These are phyloP conservation scores for Mustelus asterias DNA, from an alignment of 2,113 vertebrate genomes.

Conservation along the genomic window DNA sequence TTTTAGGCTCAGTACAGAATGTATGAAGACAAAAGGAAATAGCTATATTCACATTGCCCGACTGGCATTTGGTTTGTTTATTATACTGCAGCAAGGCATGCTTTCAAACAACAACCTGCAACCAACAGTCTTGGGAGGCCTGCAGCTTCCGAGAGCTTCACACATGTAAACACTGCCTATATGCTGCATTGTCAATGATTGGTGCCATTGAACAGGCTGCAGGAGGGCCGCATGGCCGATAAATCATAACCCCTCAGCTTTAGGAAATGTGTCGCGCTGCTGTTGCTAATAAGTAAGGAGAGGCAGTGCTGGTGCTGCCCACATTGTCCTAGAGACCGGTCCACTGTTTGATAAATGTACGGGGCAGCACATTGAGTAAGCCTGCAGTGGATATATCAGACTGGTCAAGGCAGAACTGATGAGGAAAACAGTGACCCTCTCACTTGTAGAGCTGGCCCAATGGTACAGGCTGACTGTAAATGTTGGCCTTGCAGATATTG, in stretches of 20 bases:
- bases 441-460: background rate
- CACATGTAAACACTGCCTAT: background rate
- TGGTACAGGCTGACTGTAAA: no score
- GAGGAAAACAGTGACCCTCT: background rate
- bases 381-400: background rate
- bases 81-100: background rate
- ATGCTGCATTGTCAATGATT: background rate
- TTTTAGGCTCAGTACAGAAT: background rate
- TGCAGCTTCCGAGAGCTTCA: background rate
- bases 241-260: background rate
- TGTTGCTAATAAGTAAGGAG: background rate
- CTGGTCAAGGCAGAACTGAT: background rate
- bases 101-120: background rate
- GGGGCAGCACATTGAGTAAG: background rate
- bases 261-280: background rate
- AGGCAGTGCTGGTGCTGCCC: background rate
- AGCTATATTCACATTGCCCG: background rate
- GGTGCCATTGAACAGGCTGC: background rate
- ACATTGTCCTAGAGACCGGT: background rate
- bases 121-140: background rate
- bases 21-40: background rate
- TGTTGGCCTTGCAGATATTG: background rate
- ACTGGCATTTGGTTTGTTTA: background rate
- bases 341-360: background rate
- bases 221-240: background rate